phyloP scores from a whole-genome alignment of 2,888 invertebrate genomes.

The Baccha elongata region DNA sequence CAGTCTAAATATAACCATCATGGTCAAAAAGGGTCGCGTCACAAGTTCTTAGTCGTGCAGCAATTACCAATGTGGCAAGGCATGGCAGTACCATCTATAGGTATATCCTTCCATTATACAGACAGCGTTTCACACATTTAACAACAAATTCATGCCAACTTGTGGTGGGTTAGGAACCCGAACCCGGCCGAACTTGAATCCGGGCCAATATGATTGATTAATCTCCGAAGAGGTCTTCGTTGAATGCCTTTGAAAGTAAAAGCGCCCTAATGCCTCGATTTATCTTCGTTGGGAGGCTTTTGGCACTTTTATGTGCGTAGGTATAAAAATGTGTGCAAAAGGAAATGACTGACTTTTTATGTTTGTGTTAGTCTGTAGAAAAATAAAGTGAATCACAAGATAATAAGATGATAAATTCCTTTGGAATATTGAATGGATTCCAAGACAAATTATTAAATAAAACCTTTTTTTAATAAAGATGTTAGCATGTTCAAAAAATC shows the following conservation, averaged over 20 bases:
- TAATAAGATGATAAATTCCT: constrained; percentile 66
- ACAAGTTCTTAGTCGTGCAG: constrained; percentile 38
- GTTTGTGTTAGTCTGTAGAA: not conserved
- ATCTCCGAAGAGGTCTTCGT: constrained; percentile 63
- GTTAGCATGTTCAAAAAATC: not conserved
- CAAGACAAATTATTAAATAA: constrained; percentile 57
- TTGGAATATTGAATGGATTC: constrained; percentile 51
- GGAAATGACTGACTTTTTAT: constrained; percentile 52
- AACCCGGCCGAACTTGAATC: not conserved
- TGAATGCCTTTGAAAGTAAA: constrained; percentile 59
- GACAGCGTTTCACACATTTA: not conserved
- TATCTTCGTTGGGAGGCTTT: constrained; percentile 53
- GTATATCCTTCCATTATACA: no score
- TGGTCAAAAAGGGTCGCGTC: constrained; percentile 42
- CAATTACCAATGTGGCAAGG: constrained; percentile 44
- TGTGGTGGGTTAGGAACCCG: constrained; percentile 13
- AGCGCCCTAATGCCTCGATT: constrained; percentile 69
- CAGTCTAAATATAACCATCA: constrained; percentile 36
- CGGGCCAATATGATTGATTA: constrained; percentile 67
- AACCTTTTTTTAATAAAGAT: not conserved
- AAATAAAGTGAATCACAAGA: constrained; percentile 61
- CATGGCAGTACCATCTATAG: constrained; percentile 31
- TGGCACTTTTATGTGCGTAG: constrained; percentile 31
- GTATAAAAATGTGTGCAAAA: constrained; percentile 21
- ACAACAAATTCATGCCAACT: constrained; percentile 36